A percentile compares a stretch with the other conserved stretches of the same genome.
Conservation (phyloP, 2,797 vertebrate species). For the Hephaestus fuliginosus region DNA sequence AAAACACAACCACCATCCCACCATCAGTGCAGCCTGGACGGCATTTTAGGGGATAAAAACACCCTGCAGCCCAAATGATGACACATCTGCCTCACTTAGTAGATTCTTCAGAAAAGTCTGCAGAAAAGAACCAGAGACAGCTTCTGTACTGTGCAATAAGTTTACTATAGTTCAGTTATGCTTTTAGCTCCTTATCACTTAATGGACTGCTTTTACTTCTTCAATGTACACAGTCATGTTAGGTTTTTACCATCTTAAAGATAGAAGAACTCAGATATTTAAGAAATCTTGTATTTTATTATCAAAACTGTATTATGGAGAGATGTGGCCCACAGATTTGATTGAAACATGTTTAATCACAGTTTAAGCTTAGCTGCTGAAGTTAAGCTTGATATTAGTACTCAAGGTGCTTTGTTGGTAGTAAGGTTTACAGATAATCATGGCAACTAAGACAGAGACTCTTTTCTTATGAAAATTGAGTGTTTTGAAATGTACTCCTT, state of each 20-base stretch:
- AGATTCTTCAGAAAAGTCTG: slow-evolving; percentile 39
- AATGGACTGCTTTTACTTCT: neutral
- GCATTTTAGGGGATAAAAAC: slow-evolving; percentile 70
- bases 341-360: neutral
- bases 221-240: neutral
- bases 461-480: no score
- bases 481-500: no score
- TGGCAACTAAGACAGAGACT: no score
- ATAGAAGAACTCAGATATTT: neutral
- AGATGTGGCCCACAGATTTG: neutral
- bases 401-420: neutral
- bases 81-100: slow-evolving; percentile 64
- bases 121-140: slow-evolving; percentile 19
- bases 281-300: neutral
- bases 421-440: no score
- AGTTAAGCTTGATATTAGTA: neutral
- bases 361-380: neutral
- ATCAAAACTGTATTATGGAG: neutral
- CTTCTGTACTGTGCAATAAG: slow-evolving; percentile 2
- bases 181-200: neutral
- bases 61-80: slow-evolving; percentile 60
- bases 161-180: neutral
- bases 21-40: slow-evolving; percentile 60
- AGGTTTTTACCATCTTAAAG: neutral
- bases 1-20: slow-evolving; percentile 68